Evolutionary conservation across 2,113 vertebrate species (phyloP), one percentile per base, ranked within the genome.

Genomic region (Chunga burmeisteri): DNA sequence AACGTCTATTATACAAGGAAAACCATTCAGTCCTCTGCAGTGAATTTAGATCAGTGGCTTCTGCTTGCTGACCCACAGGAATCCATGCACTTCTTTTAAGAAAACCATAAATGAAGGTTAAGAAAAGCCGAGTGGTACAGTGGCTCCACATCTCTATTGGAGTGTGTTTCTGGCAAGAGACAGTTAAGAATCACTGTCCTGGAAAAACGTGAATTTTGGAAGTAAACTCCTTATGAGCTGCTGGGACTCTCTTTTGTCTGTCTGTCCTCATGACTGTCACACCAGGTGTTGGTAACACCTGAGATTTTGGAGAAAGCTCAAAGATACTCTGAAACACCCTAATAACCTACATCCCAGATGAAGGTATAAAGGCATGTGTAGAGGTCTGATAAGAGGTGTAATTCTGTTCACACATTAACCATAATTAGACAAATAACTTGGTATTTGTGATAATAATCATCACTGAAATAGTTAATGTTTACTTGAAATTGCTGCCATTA

Each of bases 381-480:
- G 63, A 81, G 42, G 13, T 34, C 75, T 78, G 81, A 77, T 81
- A 91, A 92, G 63, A 90, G 13, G 27, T 27, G 14, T 34, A 75
- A 86, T 91, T 86, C 71, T 52, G 86, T 88, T 88, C 52, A 94
- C 36, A 78, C 36, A 81, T 96, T 84, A 95, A 91, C 95, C 46
- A 47, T 21, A 93, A 88, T 83, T 90, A 78, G 59, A 81, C 62
- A 95, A 93, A 83, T 78, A 90, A 83, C 52, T 92, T 67, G 59
- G 68, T 86, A 59, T 96, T 84, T 93, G 55, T 0, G 2, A 88
- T 86, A 80, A 81, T n/a, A 29, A 78, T 55, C 32, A 52, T 67
- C 26, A n/a, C n/a, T 65, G 80, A 72, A 92, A 86, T 52, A 74
- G 92, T 92, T 93, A 95, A 96, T 65, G 59, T 93, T 96, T 93